These are phyloP conservation scores for Ptychoptera contaminata DNA, from an alignment of 2,888 invertebrate genomes.

Conservation along the genomic window DNA sequence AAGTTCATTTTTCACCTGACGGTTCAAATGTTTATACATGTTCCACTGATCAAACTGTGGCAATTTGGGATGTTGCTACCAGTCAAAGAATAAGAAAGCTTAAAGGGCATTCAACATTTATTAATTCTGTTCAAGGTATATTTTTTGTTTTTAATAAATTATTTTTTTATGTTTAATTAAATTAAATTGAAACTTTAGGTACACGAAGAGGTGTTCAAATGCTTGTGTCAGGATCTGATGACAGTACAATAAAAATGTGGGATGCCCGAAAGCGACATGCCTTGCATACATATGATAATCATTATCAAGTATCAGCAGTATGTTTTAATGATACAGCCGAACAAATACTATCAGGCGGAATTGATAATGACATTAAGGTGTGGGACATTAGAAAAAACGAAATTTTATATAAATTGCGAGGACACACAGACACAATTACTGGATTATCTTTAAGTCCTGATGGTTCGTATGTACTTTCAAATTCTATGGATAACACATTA, in stretches of 20 bases:
- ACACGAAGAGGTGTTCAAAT: slow-evolving; percentile 72
- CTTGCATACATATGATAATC: slow-evolving; percentile 51
- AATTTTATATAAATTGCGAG: slow-evolving; percentile 67
- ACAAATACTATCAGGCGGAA: slow-evolving; percentile 84
- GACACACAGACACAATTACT: slow-evolving; percentile 93
- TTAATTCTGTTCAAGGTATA: slow-evolving; percentile 46
- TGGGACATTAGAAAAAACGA: slow-evolving; percentile 92
- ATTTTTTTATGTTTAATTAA: too few relatives aligned
- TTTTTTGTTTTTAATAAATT: too few relatives aligned
- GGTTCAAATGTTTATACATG: slow-evolving; percentile 77
- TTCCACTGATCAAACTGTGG: slow-evolving; percentile 87
- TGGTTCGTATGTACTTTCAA: slow-evolving; percentile 83
- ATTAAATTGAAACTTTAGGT: slow-evolving; percentile 15
- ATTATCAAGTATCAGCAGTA: slow-evolving; percentile 70
- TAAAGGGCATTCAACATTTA: slow-evolving; percentile 66
- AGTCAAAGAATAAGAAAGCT: slow-evolving; percentile 78
- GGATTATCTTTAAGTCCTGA: slow-evolving; percentile 70
- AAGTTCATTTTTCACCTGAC: slow-evolving; percentile 75
- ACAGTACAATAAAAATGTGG: slow-evolving; percentile 83
- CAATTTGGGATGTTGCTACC: slow-evolving; percentile 88
- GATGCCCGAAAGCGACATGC: slow-evolving; percentile 80
- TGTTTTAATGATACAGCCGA: slow-evolving; percentile 93
- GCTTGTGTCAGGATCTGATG: slow-evolving; percentile 88
- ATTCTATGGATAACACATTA: slow-evolving; percentile 92
- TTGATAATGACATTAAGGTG: slow-evolving; percentile 94